Evolutionary conservation across 2,888 invertebrate genomes (phyloP).

Genomic region (Leptothorax acervorum): DNA sequence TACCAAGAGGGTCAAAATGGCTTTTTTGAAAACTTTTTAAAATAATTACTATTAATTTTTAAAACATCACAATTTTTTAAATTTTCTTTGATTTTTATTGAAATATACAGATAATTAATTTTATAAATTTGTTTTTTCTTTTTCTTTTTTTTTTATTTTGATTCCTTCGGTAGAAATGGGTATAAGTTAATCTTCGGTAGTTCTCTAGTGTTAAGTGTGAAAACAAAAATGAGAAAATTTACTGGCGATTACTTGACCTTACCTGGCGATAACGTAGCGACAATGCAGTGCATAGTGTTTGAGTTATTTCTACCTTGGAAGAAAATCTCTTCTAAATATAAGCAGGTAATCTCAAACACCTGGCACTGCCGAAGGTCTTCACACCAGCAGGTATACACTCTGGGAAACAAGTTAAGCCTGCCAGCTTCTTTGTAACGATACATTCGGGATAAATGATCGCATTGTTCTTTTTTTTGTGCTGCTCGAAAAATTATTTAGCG

Average conservation of each 20-base stretch:
- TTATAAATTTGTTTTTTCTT: no score
- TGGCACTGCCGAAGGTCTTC: conserved; percentile 31
- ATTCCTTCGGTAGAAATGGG: no score
- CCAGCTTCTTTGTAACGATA: conserved; percentile 12
- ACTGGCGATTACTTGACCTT: not conserved
- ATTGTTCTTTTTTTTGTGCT: not conserved
- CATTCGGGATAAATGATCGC: conserved; percentile 27
- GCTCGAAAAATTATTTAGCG: conserved; percentile 35
- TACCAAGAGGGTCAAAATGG: no score
- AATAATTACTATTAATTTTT: no score
- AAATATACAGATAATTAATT: no score
- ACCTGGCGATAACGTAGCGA: not conserved
- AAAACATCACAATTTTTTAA: no score
- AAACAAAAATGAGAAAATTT: conserved; percentile 1
- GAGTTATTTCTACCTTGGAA: conserved; percentile 8
- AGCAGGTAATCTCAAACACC: conserved; percentile 33
- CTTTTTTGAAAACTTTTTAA: no score
- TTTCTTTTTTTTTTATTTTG: no score
- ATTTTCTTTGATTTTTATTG: no score
- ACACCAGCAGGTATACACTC: conserved; percentile 19
- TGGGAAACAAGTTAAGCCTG: conserved; percentile 24
- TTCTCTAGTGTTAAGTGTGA: not conserved
- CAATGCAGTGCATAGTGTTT: not conserved
- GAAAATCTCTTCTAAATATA: conserved; percentile 31
- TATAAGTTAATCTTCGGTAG: no score